These are phyloP conservation scores for Odontomachus brunneus DNA, from an alignment of 1,140 invertebrate species.

Conservation along the genomic window DNA sequence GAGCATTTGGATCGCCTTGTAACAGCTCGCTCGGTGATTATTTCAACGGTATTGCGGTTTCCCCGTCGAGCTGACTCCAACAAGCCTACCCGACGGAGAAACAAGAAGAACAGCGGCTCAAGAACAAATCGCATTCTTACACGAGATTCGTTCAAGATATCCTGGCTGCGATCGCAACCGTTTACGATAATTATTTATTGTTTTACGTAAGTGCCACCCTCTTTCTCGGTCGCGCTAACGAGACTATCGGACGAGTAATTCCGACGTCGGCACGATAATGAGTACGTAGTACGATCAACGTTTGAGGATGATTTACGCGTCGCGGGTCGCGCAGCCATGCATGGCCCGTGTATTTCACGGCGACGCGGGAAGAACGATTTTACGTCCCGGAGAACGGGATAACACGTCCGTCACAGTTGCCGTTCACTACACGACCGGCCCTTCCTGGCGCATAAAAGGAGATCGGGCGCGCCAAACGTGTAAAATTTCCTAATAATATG, in stretches of 20 bases:
- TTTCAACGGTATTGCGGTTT: slow-evolving; percentile 17
- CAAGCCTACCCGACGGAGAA: neutral
- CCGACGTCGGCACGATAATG: slow-evolving; percentile 11
- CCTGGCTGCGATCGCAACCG: too few relatives aligned
- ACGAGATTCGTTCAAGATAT: too few relatives aligned
- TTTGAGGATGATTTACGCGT: slow-evolving; percentile 20
- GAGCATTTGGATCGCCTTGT: slow-evolving; percentile 13
- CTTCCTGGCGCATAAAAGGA: slow-evolving; percentile 48
- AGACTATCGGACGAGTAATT: slow-evolving; percentile 15
- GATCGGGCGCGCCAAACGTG: neutral
- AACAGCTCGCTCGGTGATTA: slow-evolving; percentile 38
- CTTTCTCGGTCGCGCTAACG: neutral
- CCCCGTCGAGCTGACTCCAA: neutral
- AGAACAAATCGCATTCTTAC: neutral
- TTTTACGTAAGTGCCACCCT: slow-evolving; percentile 13
- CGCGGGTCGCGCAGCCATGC: neutral
- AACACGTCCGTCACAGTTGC: too few relatives aligned
- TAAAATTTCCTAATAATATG: slow-evolving; percentile 60
- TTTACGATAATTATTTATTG: slow-evolving; percentile 16
- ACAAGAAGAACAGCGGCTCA: neutral
- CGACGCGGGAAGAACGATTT: neutral
- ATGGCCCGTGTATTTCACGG: neutral
- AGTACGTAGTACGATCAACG: neutral
- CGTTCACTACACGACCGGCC: neutral
- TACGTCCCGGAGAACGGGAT: slow-evolving; percentile 18